These are phyloP conservation scores for Agelaius tricolor DNA, from an alignment of 2,113 vertebrate genomes.

Conservation along the genomic window DNA sequence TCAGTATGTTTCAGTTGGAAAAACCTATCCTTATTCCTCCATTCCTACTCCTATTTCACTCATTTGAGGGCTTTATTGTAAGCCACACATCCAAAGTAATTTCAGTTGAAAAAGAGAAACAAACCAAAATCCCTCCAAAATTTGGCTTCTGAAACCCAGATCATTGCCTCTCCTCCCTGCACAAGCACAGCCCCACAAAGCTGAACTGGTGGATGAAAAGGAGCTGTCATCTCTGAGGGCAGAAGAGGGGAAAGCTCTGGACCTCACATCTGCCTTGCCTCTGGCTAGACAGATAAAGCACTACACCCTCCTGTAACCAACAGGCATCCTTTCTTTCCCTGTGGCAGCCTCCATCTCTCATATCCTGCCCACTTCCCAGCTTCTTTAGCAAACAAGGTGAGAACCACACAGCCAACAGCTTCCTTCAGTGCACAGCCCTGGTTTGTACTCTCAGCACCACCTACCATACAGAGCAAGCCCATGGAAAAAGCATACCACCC, in stretches of 20 bases:
- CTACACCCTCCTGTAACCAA: not conserved
- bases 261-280: not conserved
- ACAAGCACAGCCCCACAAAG: not conserved
- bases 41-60: not conserved
- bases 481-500: not conserved
- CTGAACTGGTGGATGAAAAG: not conserved
- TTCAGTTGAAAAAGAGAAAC: not conserved
- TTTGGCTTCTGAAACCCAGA: not conserved
- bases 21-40: not conserved
- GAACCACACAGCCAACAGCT: not conserved
- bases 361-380: not conserved
- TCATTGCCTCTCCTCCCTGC: not conserved
- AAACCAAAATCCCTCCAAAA: not conserved
- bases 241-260: not conserved
- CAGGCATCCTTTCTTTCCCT: not conserved
- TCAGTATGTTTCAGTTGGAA: not conserved
- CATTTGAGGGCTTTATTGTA: not conserved
- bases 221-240: not conserved
- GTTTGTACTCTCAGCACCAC: not conserved
- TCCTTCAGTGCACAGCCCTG: not conserved
- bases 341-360: not conserved
- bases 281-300: not conserved
- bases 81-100: not conserved
- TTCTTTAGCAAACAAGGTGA: not conserved
- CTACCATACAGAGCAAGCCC: not conserved